A percentile compares a stretch with the other conserved stretches of the same genome.
These are phyloP conservation scores for Pseudomyrmex cubaensis DNA, from an alignment of 1,140 invertebrate species.

Conservation along the genomic window DNA sequence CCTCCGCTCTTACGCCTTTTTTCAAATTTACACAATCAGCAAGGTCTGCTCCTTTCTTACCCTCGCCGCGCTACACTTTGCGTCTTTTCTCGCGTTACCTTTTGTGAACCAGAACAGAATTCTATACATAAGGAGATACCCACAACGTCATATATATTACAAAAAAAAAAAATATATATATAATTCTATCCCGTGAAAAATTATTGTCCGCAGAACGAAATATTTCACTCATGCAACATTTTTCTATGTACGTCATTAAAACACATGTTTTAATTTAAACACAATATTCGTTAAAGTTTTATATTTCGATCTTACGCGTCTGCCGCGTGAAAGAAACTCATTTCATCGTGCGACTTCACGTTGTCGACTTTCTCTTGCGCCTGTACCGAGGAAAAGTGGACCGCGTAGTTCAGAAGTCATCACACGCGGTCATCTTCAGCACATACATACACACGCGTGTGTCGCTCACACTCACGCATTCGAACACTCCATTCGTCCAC, in stretches of 20 bases:
- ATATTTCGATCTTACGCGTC: not conserved
- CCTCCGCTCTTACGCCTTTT: constrained; percentile 57
- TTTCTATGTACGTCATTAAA: too few relatives aligned
- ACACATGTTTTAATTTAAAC: not conserved
- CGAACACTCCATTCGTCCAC: too few relatives aligned
- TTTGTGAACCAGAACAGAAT: constrained; percentile 14
- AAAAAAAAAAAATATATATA: too few relatives aligned
- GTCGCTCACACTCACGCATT: constrained; percentile 55
- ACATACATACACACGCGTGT: not conserved
- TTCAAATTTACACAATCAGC: constrained; percentile 53
- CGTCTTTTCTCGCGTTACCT: not conserved
- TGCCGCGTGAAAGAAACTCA: constrained; percentile 3
- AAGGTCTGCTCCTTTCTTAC: constrained; percentile 8
- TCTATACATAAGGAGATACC: not conserved
- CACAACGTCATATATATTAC: not conserved
- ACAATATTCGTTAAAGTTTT: not conserved
- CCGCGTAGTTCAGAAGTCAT: constrained; percentile 76
- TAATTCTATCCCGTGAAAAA: not conserved
- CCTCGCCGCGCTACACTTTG: not conserved
- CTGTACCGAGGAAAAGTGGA: constrained; percentile 72
- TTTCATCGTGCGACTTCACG: not conserved
- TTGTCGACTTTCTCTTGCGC: constrained; percentile 60
- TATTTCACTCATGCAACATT: not conserved
- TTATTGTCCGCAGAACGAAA: not conserved
- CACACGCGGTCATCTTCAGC: constrained; percentile 48